phyloP scores from a whole-genome alignment of 92 coral and sea anemone genomes.

The Bergia sp. region DNA sequence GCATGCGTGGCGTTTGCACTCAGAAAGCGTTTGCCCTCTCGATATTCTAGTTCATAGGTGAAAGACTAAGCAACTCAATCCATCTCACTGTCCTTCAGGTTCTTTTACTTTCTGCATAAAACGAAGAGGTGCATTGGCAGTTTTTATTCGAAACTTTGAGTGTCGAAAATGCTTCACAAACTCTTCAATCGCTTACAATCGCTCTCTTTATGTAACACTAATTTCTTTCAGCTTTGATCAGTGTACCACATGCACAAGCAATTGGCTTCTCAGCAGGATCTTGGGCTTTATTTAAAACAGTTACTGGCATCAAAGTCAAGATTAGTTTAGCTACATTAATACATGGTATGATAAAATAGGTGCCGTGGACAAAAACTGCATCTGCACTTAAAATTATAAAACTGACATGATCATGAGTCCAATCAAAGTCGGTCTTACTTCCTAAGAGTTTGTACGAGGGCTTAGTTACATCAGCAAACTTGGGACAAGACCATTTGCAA shows the following conservation, averaged over 20 bases:
- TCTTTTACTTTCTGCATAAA: background rate
- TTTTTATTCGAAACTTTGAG: too few relatives aligned
- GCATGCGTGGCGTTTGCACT: conserved; percentile 51
- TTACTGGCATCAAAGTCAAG: background rate
- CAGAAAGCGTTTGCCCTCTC: conserved; percentile 47
- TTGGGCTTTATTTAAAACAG: background rate
- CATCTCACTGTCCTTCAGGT: background rate
- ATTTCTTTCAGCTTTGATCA: background rate
- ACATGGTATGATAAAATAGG: background rate
- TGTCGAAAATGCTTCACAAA: too few relatives aligned
- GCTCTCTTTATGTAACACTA: background rate
- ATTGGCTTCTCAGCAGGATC: background rate
- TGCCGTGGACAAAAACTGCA: background rate
- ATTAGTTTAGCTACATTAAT: background rate
- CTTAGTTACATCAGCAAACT: background rate
- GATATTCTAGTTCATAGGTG: conserved; percentile 49
- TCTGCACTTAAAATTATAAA: background rate
- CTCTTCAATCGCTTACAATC: background rate
- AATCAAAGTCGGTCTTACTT: too few relatives aligned
- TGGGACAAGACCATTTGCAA: background rate
- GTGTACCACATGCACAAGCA: background rate
- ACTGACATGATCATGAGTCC: too few relatives aligned
- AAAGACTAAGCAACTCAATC: conserved; percentile 28
- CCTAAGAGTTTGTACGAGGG: too few relatives aligned
- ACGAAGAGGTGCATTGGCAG: background rate